Percentiles rank a stretch among this genome's conserved stretches.
These are phyloP conservation scores for Porites lutea DNA, from an alignment of 64 coral and sea anemone genomes.

Conservation along the genomic window DNA sequence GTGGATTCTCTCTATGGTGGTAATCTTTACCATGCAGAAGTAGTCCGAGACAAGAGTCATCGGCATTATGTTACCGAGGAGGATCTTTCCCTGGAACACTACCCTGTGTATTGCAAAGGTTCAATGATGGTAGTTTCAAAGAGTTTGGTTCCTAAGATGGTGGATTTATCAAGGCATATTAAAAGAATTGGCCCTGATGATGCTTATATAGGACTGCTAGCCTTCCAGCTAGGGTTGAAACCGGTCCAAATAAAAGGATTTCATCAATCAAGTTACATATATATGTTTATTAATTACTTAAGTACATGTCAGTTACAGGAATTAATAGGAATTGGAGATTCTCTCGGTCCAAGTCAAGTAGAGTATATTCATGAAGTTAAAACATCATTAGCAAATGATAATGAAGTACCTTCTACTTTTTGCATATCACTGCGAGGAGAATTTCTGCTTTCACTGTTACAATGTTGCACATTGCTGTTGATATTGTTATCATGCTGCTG, in stretches of 20 bases:
- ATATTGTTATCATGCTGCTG: not conserved
- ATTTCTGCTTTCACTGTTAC: not conserved
- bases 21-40: conserved; percentile 35
- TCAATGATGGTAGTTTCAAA: conserved; percentile 71
- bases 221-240: conserved; percentile 64
- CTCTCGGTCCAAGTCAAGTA: conserved; percentile 72
- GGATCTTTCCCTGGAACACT: conserved; percentile 52
- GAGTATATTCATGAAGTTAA: conserved; percentile 57
- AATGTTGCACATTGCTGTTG: not conserved
- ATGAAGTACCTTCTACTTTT: not conserved
- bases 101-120: conserved; percentile 81
- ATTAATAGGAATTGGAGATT: conserved; percentile 82
- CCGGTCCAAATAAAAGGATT: conserved; percentile 64
- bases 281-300: conserved; percentile 57
- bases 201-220: conserved; percentile 86
- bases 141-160: conserved; percentile 80
- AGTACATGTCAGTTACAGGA: conserved; percentile 75
- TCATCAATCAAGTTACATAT: conserved; percentile 36
- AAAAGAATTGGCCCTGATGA: conserved; percentile 80
- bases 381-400: not conserved
- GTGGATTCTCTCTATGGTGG: conserved; percentile 76
- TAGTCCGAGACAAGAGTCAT: conserved; percentile 62
- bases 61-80: conserved; percentile 70
- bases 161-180: conserved; percentile 60
- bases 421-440: not conserved